Percentiles rank a stretch among this genome's conserved stretches.
Conservation (phyloP, 2,888 invertebrate genomes). For the Eilema griseolum region DNA sequence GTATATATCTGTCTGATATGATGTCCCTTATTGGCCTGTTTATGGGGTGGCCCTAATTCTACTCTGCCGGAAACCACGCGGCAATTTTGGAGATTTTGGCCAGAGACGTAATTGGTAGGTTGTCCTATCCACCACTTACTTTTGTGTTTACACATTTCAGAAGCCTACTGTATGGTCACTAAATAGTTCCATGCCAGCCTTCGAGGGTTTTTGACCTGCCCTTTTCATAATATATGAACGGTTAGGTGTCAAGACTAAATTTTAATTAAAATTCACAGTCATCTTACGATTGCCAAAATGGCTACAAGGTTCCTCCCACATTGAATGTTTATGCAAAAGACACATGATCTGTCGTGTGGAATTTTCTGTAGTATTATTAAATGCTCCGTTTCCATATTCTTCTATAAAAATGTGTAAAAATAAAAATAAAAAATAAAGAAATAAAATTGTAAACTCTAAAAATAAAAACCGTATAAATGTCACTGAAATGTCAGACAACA, state of each 20-base stretch:
- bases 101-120: too few species aligned
- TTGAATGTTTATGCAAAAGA: slow-evolving; percentile 34
- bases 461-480: slow-evolving; percentile 29
- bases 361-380: slow-evolving; percentile 30
- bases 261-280: slow-evolving; percentile 3
- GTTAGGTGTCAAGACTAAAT: too few species aligned
- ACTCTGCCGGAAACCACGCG: too few species aligned
- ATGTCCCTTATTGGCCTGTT: too few species aligned
- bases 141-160: too few species aligned
- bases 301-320: slow-evolving; percentile 47
- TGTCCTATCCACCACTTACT: too few species aligned
- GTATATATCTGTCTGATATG: too few species aligned
- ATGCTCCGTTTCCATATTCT: slow-evolving; percentile 39
- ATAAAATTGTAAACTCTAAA: slow-evolving; percentile 24
- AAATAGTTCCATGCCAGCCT: background rate
- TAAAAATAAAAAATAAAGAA: slow-evolving; percentile 14
- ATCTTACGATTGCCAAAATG: slow-evolving; percentile 51
- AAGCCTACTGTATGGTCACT: too few species aligned
- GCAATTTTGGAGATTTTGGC: too few species aligned
- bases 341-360: slow-evolving; percentile 22
- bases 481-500: slow-evolving; percentile 17
- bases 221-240: too few species aligned
- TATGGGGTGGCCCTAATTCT: too few species aligned
- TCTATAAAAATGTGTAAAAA: slow-evolving; percentile 30
- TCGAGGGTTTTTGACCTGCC: background rate